Base-by-base conservation (phyloP, 64 coral and sea anemone genomes). In the Actinia equina region DNA sequence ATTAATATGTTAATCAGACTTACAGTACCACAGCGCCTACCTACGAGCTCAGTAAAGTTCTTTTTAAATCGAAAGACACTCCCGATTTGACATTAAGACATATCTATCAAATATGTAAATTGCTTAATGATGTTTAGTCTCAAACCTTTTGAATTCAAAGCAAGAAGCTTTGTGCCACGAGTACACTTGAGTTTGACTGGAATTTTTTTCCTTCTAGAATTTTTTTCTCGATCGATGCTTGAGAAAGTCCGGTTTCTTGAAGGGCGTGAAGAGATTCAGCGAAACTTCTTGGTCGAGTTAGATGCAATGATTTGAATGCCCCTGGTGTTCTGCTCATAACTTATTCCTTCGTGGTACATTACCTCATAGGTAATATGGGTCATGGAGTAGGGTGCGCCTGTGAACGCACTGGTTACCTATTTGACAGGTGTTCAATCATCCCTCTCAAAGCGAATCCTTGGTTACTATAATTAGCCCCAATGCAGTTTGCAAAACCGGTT, bases 281-380 rank as follows among this genome's bases (percentile, higher is more conserved):
- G 60, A 65, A n/a, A 57, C 44, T 83, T 49, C 89, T 55, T 86
- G 82, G 84, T n/a, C 83, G 83, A 91, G 52, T 59, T 27, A 61
- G 83, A 71, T 80, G 71, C 30, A 91, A 54, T 91, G 89, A 62
- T 59, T 85, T 30, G 85, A 79, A 71, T 86, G 83, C 74, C 85
- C 83, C 74, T 61, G 65, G 83, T 90, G 45, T 54, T 13, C 16
- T 78, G 60, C 7, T 58, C 49, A n/a, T 43, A 42, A 84, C 55
- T 71, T 55, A 63, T 84, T 9, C 89, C 83, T 80, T 79, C 77
- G 80, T 84, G 77, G 77, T 49, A 3, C 69, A 91, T 91, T 91
- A 91, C 89, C 30, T 91, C 89, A 91, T 91, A 86, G 41, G 26
- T 86, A 52, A 44, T 53, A 91, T 45, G 89, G 89, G 83, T 91